Conservation (phyloP, 1,140 invertebrate genomes). For the Calliopsis andreniformis region DNA sequence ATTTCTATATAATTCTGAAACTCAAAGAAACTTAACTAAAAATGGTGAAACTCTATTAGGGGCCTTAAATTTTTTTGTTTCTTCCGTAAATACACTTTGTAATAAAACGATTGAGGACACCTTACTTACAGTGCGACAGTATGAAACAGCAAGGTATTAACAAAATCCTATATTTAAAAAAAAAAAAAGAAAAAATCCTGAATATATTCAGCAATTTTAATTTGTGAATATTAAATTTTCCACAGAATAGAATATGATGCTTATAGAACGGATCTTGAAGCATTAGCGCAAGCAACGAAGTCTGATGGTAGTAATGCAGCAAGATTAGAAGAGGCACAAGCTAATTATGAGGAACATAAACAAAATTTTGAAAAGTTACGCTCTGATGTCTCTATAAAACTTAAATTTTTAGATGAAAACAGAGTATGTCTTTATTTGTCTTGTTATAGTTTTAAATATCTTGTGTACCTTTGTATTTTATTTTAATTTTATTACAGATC, state of each 20-base stretch:
- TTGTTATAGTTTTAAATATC: constrained; percentile 16
- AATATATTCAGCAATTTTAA: not conserved
- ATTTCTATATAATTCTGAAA: constrained; percentile 97
- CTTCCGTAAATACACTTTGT: constrained; percentile 96
- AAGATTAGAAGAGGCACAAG: constrained; percentile 89
- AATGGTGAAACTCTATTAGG: constrained; percentile 96
- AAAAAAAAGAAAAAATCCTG: not conserved
- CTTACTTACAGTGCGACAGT: constrained; percentile 94
- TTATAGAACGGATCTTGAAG: constrained; percentile 95
- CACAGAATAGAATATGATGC: constrained; percentile 97
- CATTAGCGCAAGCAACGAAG: constrained; percentile 85
- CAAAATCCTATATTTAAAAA: constrained; percentile 26
- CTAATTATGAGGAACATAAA: constrained; percentile 92
- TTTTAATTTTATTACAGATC: constrained; percentile 85
- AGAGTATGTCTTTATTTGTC: constrained; percentile 84
- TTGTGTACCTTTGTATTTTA: constrained; percentile 15
- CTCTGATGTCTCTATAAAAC: constrained; percentile 96
- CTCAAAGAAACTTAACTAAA: constrained; percentile 95
- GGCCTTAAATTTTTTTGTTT: constrained; percentile 97
- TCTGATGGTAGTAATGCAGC: constrained; percentile 83
- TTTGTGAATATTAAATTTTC: constrained; percentile 52
- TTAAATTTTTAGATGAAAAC: constrained; percentile 98
- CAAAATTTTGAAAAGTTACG: constrained; percentile 95
- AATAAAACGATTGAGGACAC: constrained; percentile 99
- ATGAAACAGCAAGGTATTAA: constrained; percentile 92